A percentile compares a stretch with the other conserved stretches of the same genome.
phyloP scores from a whole-genome alignment of 2,888 invertebrate genomes.

The Nomada lathburiana region DNA sequence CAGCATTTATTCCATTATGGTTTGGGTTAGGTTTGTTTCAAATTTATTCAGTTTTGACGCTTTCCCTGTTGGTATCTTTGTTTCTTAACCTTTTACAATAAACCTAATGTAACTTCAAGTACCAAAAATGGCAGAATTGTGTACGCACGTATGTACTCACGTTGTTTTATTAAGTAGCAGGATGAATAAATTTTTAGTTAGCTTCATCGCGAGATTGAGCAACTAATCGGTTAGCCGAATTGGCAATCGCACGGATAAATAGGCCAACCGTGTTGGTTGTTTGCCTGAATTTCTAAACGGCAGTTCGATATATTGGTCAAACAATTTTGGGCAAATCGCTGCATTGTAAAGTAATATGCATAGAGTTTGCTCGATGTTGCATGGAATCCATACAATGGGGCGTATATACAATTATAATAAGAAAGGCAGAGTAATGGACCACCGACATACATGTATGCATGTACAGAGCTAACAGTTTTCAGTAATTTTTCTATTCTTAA shows the following conservation, averaged over 20 bases:
- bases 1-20: too few relatives aligned
- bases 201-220: conserved; percentile 19
- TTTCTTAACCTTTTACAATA: too few relatives aligned
- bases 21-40: too few relatives aligned
- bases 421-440: neutral
- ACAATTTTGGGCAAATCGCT: conserved; percentile 5
- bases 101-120: too few relatives aligned
- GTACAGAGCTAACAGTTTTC: too few relatives aligned
- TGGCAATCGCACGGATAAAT: conserved; percentile 41
- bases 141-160: neutral
- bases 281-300: conserved; percentile 49
- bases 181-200: conserved; percentile 16
- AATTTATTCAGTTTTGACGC: too few relatives aligned
- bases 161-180: conserved; percentile 21
- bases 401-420: neutral
- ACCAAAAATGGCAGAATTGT: neutral
- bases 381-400: neutral
- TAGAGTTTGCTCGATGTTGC: neutral
- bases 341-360: conserved; percentile 22
- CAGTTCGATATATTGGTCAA: conserved; percentile 24
- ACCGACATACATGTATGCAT: neutral
- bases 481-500: too few relatives aligned
- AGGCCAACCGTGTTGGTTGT: conserved; percentile 46
- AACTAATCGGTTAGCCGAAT: conserved; percentile 55
- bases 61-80: too few relatives aligned